Base-by-base conservation (phyloP, 2,113 vertebrate species). In the Mus musculus region DNA sequence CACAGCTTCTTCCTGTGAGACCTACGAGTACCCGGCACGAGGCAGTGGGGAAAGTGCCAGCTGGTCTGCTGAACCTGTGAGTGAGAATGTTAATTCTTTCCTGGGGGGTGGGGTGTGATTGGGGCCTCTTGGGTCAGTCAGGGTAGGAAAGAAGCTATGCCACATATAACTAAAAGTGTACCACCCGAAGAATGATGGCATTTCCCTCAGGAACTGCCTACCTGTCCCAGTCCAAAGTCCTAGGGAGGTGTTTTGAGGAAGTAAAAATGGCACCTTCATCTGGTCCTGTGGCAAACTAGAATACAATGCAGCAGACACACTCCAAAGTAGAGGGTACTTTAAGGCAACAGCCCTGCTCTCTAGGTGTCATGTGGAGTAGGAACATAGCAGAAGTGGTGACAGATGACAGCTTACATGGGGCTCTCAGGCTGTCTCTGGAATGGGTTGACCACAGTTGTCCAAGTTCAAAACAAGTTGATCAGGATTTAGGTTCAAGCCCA, bases 1-100 rank as follows among this genome's bases (percentile, higher is more conserved):
- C 96, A 8, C 98, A 99, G 99, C 99, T 94, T 99, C 99, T 77
- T 99, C 99, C 59, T 99, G 99, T 36, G 99, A 99, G 98, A 99
- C 99, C 0, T 99, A 99, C 9, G 99, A 98, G 95, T 99, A 99
- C 95, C 99, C 99, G 1, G 99, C 99, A 86, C 99, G 99, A 0
- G 96, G 98, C 30, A 98, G 98, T 26, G 98, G 98, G n/a, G 95
- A 98, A 96, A 98, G 98, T 19, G 49, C 99, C 0, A 98, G 99
- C 96, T 99, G 99, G 89, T 99, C 99, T 0, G 97, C 99, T 0
- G 99, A 99, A 96, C 99, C 99, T 4, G 98, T 99, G 97, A 99
- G 99, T 1, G 99, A 99, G 0, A 99, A 99, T 7, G 98, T 99
- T 97, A 98, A 98, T 95, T 99, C 99, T n/a, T 99, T 99, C 97